Evolutionary conservation across 2,797 vertebrate genomes (phyloP).

Genomic region (Danio tinwini): DNA sequence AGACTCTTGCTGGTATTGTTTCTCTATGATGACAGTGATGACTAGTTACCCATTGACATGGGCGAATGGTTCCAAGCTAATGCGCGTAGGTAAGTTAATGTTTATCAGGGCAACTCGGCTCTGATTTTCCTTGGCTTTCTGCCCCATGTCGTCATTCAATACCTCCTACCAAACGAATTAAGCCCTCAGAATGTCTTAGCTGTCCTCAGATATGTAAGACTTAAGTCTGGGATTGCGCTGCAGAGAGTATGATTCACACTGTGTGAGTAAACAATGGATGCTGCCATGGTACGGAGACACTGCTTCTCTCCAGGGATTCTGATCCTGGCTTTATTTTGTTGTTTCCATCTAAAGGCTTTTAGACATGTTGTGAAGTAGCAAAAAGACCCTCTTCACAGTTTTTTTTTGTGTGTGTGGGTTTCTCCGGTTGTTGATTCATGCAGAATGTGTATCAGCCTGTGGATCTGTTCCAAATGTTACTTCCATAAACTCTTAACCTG

Average conservation of each 20-base stretch:
- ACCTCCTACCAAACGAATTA: conserved; percentile 39
- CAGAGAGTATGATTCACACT: conserved; percentile 49
- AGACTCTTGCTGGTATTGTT: conserved; percentile 47
- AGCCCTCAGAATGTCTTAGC: conserved; percentile 26
- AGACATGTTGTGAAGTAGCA: conserved; percentile 43
- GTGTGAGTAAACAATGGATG: conserved; percentile 47
- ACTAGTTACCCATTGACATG: conserved; percentile 44
- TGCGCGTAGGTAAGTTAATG: conserved; percentile 34
- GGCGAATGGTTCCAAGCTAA: conserved; percentile 13
- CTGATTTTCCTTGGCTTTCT: conserved; percentile 19
- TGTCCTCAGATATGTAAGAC: conserved; percentile 41
- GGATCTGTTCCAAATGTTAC: conserved; percentile 36
- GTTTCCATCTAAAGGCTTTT: conserved; percentile 43
- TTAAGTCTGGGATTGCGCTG: conserved; percentile 48
- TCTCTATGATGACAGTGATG: conserved; percentile 45
- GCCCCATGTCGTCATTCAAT: conserved; percentile 10
- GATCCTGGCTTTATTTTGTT: conserved; percentile 50
- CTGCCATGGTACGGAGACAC: conserved; percentile 48
- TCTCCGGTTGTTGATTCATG: conserved; percentile 30
- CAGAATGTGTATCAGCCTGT: conserved; percentile 26
- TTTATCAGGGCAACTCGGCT: conserved; percentile 20
- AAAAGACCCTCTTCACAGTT: conserved; percentile 32
- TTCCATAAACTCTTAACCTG: conserved; percentile 36
- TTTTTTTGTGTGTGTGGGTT: conserved; percentile 26
- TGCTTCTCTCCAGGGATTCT: conserved; percentile 44